A percentile compares a stretch with the other conserved stretches of the same genome.
Evolutionary conservation across 2,797 vertebrate genomes (phyloP).

Genomic region (Dromococcyx pavoninus): DNA sequence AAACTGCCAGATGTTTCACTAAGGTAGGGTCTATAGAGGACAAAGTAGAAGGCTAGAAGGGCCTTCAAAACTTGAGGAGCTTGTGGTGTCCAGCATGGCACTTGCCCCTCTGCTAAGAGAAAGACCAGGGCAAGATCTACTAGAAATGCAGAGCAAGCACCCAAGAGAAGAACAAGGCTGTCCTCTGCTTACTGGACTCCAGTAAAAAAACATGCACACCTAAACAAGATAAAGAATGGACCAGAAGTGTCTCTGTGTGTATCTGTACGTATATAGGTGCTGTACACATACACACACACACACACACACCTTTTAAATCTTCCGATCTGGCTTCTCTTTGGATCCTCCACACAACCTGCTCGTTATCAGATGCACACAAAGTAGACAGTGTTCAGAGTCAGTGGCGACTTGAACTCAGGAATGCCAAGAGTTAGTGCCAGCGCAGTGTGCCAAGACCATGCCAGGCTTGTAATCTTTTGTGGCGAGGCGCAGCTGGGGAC

Average conservation of each 20-base stretch:
- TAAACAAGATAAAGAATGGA: neutral
- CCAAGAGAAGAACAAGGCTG: neutral
- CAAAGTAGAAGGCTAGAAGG: neutral
- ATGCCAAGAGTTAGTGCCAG: neutral
- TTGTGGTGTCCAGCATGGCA: neutral
- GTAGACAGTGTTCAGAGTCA: neutral
- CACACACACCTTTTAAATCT: rapidly evolving
- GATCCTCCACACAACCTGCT: slow-evolving; percentile 12
- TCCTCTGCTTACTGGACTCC: neutral
- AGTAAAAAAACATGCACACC: neutral
- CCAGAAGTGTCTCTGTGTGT: neutral
- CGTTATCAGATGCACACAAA: neutral
- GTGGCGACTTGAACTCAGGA: neutral
- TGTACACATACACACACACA: neutral
- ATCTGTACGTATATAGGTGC: rapidly evolving
- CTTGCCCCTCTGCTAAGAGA: neutral
- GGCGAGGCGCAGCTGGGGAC: slow-evolving; percentile 49
- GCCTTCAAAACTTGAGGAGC: slow-evolving; percentile 18
- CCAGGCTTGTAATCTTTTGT: neutral
- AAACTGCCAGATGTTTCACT: neutral
- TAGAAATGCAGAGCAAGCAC: neutral
- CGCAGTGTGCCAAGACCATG: slow-evolving; percentile 1
- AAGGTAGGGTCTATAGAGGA: neutral
- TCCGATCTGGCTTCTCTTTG: neutral
- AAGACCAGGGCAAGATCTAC: neutral